phyloP scores from a whole-genome alignment of 2,113 vertebrate genomes.

The Calidris pygmaea region DNA sequence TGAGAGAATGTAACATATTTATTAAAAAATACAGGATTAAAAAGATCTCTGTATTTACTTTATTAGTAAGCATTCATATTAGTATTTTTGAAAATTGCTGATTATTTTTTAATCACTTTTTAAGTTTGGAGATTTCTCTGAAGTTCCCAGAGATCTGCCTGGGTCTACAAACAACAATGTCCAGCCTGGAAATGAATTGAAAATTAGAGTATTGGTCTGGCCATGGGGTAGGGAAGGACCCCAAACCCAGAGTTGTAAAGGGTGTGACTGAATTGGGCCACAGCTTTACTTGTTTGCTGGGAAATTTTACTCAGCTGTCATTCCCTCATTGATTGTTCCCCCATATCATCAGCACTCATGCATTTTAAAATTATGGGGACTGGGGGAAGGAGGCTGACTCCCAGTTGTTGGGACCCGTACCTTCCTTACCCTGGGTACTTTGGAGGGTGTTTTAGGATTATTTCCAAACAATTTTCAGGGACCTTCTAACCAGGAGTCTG shows the following conservation, averaged over 20 bases:
- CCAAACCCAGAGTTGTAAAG: background rate
- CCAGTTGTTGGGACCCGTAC: background rate
- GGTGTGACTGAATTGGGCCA: background rate
- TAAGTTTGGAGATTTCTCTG: slow-evolving; percentile 5
- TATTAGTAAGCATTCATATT: background rate
- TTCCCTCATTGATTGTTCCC: slow-evolving; percentile 31
- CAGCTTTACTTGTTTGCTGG: background rate
- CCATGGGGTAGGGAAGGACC: background rate
- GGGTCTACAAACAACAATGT: background rate
- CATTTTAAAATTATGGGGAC: background rate
- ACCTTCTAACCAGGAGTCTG: background rate
- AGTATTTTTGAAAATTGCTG: background rate
- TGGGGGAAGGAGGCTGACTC: background rate
- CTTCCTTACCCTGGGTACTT: background rate
- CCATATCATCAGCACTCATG: slow-evolving; percentile 4
- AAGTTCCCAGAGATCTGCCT: background rate
- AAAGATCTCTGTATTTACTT: background rate
- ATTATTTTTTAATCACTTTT: background rate
- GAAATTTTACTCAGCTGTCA: slow-evolving; percentile 7
- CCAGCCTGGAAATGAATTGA: background rate
- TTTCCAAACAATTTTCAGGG: background rate
- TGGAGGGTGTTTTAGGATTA: background rate
- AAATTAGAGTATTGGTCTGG: background rate
- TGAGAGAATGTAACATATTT: slow-evolving; percentile 7
- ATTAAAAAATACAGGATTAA: background rate